Evolutionary conservation across 1,140 invertebrate genomes (phyloP).

Genomic region (Bursaphelenchus mucronatus): DNA sequence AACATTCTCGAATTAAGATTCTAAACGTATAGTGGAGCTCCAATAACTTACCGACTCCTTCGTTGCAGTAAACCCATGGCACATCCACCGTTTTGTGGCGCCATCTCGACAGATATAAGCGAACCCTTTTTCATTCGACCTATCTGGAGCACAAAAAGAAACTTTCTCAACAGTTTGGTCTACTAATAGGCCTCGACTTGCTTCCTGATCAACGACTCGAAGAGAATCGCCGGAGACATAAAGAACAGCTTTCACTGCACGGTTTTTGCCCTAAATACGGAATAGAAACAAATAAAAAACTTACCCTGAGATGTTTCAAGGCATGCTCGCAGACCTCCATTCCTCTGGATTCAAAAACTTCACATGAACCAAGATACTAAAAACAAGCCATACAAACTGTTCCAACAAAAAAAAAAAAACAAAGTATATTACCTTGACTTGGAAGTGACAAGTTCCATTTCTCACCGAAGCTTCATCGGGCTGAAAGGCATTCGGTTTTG

Average conservation of each 20-base stretch:
- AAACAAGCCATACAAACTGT: conserved; percentile 56
- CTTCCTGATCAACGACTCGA: conserved; percentile 94
- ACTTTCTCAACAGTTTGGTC: conserved; percentile 99
- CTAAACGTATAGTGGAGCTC: neutral
- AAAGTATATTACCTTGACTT: conserved; percentile 74
- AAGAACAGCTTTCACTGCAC: conserved; percentile 79
- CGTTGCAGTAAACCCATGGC: conserved; percentile 92
- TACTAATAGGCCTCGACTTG: conserved; percentile 89
- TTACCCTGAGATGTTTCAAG: conserved; percentile 71
- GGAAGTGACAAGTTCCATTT: conserved; percentile 89
- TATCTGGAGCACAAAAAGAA: conserved; percentile 97
- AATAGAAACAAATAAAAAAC: conserved; percentile 27
- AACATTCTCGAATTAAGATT: neutral
- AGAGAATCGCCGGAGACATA: conserved; percentile 95
- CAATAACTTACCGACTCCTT: conserved; percentile 69
- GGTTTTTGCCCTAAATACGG: conserved; percentile 73
- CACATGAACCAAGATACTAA: conserved; percentile 92
- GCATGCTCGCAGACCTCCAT: conserved; percentile 99
- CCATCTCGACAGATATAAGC: conserved; percentile 83
- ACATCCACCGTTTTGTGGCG: conserved; percentile 90
- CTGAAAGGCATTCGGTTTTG: conserved; percentile 88
- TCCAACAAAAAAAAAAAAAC: conserved; percentile 19
- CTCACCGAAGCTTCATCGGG: conserved; percentile 92
- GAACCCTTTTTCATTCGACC: conserved; percentile 95
- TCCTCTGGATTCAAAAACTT: conserved; percentile 96